phyloP scores from a whole-genome alignment of 2,797 vertebrate genomes.

The Aselliscus stoliczkanus region DNA sequence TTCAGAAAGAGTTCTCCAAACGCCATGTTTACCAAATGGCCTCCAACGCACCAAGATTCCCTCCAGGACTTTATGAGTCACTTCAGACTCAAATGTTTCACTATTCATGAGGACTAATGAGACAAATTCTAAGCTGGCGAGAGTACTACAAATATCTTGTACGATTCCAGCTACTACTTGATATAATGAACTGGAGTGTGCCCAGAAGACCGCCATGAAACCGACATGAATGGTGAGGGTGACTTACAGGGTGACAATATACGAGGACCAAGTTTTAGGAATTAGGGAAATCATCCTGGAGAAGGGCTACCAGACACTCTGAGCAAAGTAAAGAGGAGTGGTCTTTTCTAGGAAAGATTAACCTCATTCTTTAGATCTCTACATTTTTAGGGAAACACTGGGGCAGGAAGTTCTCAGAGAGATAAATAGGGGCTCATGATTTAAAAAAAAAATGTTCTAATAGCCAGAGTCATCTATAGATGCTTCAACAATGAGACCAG shows the following conservation, averaged over 20 bases:
- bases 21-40: background rate
- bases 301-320: background rate
- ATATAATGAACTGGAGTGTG: background rate
- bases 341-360: constrained; percentile 28
- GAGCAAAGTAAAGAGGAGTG: background rate
- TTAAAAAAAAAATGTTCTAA: constrained; percentile 48
- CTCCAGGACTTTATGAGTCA: background rate
- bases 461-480: background rate
- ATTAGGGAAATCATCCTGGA: background rate
- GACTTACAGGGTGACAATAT: background rate
- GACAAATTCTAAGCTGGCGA: background rate
- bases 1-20: background rate
- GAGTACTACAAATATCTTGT: background rate
- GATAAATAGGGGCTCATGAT: constrained; percentile 36
- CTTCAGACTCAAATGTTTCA: background rate
- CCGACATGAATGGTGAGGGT: background rate
- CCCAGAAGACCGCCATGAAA: background rate
- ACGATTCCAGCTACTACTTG: background rate
- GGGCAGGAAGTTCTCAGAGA: constrained; percentile 41
- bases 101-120: background rate
- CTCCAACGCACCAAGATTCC: background rate
- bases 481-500: background rate
- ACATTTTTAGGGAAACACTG: background rate
- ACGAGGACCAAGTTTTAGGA: background rate
- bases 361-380: constrained; percentile 29